These are phyloP conservation scores for Hofmannophila pseudospretella DNA, from an alignment of 2,888 invertebrate genomes.

Conservation along the genomic window DNA sequence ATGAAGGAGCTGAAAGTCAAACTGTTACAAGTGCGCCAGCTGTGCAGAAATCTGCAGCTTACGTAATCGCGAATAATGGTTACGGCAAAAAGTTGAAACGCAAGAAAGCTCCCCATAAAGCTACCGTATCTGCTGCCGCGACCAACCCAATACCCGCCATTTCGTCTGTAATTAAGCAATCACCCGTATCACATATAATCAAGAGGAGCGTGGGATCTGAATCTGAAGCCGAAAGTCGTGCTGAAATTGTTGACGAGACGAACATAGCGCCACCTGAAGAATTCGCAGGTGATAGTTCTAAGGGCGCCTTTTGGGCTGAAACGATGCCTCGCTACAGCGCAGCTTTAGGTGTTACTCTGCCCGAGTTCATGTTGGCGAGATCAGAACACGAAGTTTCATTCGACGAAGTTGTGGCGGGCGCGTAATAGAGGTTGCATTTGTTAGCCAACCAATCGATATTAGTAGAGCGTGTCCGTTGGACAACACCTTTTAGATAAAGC, in stretches of 20 bases:
- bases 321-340: slow-evolving; percentile 82
- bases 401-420: slow-evolving; percentile 74
- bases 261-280: slow-evolving; percentile 69
- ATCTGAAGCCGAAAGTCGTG: slow-evolving; percentile 44
- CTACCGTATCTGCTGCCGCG: slow-evolving; percentile 32
- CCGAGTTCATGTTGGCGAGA: slow-evolving; percentile 82
- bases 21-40: slow-evolving; percentile 53
- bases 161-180: slow-evolving; percentile 8
- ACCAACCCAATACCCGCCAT: slow-evolving; percentile 30
- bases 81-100: slow-evolving; percentile 63
- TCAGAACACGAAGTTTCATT: slow-evolving; percentile 83
- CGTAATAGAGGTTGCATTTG: slow-evolving; percentile 48
- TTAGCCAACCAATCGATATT: slow-evolving; percentile 55
- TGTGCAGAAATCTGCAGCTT: slow-evolving; percentile 53
- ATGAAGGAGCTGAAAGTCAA: slow-evolving; percentile 59
- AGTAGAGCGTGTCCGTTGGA: slow-evolving; percentile 69
- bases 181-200: slow-evolving; percentile 29
- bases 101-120: slow-evolving; percentile 52
- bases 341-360: slow-evolving; percentile 79
- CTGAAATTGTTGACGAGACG: slow-evolving; percentile 49
- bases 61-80: slow-evolving; percentile 51
- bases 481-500: slow-evolving; percentile 50
- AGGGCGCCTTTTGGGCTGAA: slow-evolving; percentile 82
- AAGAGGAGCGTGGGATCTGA: slow-evolving; percentile 58
- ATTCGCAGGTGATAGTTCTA: slow-evolving; percentile 74